Base-by-base conservation (phyloP, 1,140 invertebrate genomes). In the Ephestia elutella region DNA sequence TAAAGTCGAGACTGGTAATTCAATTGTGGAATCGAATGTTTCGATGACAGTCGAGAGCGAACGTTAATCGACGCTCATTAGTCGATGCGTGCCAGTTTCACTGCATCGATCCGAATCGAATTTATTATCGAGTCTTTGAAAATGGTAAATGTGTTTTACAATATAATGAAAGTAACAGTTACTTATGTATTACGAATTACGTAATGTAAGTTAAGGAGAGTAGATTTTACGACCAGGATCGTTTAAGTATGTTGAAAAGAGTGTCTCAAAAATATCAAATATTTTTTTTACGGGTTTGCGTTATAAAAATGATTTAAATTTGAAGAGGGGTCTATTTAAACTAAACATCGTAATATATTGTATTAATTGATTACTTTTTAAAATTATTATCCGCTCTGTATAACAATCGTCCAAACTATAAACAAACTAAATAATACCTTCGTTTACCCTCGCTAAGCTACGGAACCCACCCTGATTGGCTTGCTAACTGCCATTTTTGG, bases 11-110 rank as follows among this genome's bases (percentile, higher is more conserved):
- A 44, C 38, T 44, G 13, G 38, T 44, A 38, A 60, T 59, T 64
- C 64, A 68, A 75, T 66, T 44, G 15, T 15, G 13, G 38, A 72
- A 79, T 76, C 71, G 76, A 80, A 75, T 66, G 65, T 35, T 25
- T 48, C 63, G 78, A 77, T 81, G 78, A 82, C 80, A 80, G 74
- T 44, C 62, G 59, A 51, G 64, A 70, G 72, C 64, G 72, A 61
- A 71, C 71, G 71, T 63, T 78, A 75, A 82, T 74, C 62, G 78
- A 59, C 64, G 70, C 59, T 75, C 73, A 75, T 80, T 76, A 78
- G 68, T 75, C 68, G 73, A 72, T 56, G 49, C 55, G 72, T 71
- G 68, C 56, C 68, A 70, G 50, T 44, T 53, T 53, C 50, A 59
- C 59, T 67, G 67, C 71, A 72, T 74, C 70, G 62, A 65, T 60